Percentiles rank a stretch among this genome's conserved stretches.
Conservation (phyloP, 2,113 vertebrate species). For the Chaetodon auriga region DNA sequence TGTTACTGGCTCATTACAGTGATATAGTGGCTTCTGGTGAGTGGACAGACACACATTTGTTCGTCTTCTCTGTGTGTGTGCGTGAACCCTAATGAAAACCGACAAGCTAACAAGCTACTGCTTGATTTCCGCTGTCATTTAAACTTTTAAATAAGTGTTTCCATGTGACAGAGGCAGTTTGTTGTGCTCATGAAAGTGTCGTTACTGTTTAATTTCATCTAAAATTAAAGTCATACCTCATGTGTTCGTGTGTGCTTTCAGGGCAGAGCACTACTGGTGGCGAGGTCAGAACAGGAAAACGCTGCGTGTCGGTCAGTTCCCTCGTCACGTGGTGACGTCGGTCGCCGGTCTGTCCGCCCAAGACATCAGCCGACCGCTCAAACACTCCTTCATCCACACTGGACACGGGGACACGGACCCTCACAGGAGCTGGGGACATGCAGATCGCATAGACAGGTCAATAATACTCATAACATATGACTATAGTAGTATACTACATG, state of each 20-base stretch:
- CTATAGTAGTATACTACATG: no score
- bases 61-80: background rate
- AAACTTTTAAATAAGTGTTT: background rate
- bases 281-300: constrained; percentile 96
- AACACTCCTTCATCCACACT: constrained; percentile 99
- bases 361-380: constrained; percentile 98
- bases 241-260: constrained; percentile 58
- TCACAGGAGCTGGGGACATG: constrained; percentile 96
- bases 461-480: background rate
- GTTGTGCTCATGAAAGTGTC: background rate
- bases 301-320: constrained; percentile 95
- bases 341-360: constrained; percentile 97
- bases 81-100: background rate
- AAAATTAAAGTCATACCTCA: background rate
- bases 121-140: background rate
- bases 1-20: background rate
- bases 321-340: constrained; percentile 95
- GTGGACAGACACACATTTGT: background rate
- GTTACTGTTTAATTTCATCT: background rate
- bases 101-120: background rate
- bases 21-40: background rate
- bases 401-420: constrained; percentile 98
- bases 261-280: constrained; percentile 99
- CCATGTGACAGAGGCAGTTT: constrained; percentile 1
- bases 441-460: constrained; percentile 97